phyloP scores from a whole-genome alignment of 2,113 vertebrate species.

The Copsychus sechellarum region DNA sequence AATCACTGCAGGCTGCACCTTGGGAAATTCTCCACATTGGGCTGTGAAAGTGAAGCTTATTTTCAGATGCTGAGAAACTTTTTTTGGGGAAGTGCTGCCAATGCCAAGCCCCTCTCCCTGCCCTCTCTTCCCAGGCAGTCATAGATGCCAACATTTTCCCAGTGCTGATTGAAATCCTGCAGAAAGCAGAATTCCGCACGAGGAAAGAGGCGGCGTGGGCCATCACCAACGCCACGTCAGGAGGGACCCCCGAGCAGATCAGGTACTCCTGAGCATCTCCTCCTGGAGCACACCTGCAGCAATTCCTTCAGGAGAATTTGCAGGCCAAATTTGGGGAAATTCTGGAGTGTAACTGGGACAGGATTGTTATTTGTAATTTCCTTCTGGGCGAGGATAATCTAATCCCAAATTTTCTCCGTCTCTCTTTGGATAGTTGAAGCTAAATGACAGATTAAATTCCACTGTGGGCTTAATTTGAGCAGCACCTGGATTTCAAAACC shows the following conservation, averaged over 20 bases:
- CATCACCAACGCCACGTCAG: slow-evolving; percentile 96
- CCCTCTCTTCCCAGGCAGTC: slow-evolving; percentile 82
- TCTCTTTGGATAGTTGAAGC: background rate
- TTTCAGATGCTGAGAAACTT: background rate
- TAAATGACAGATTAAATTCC: background rate
- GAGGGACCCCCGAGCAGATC: slow-evolving; percentile 95
- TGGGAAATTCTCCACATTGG: background rate
- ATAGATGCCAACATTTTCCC: slow-evolving; percentile 98
- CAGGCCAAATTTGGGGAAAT: background rate
- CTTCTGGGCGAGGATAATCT: background rate
- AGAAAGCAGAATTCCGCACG: slow-evolving; percentile 97
- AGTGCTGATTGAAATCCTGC: slow-evolving; percentile 95
- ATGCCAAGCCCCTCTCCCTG: background rate
- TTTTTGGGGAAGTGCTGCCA: background rate
- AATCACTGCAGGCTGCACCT: background rate
- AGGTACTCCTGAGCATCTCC: slow-evolving; percentile 79
- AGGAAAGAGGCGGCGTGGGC: slow-evolving; percentile 98
- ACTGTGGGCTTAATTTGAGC: background rate
- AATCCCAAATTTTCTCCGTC: background rate
- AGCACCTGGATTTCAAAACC: background rate
- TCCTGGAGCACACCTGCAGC: background rate
- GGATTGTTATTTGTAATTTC: background rate
- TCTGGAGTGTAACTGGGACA: rapidly evolving
- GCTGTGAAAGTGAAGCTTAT: background rate
- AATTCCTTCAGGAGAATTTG: rapidly evolving